Base-by-base conservation (phyloP, 2,888 invertebrate species). In the Lacanobia oleracea region DNA sequence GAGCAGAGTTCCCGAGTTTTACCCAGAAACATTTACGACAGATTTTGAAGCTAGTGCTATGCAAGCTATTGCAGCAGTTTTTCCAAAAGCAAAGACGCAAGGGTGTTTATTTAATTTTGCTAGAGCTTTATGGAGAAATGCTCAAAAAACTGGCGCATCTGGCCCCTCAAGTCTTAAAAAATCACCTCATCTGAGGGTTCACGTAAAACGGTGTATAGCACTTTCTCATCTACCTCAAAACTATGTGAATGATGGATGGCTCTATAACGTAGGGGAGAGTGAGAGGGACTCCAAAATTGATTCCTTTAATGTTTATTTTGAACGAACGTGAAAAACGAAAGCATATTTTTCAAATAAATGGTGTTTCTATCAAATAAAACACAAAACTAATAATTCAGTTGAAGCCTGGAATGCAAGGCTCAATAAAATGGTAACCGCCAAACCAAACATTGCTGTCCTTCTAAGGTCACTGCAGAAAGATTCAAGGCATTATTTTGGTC, bases 401-500 rank as follows among this genome's bases (percentile, higher is more conserved):
- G 63, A 63, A 63, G 16, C 51, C 63, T 51, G 63, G 63, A 51
- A 63, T 51, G 37, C 51, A 63, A 63, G 21, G 51, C 63, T 63
- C 16, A 51, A 40, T 63, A 37, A 63, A 63, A 63, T 63, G 63
- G 50, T 63, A 37, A 37, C 33, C n/a, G 16, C 50, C 7, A 63
- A 63, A 63, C 37, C 21, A 51, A 63, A 63, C 63, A 51, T 37
- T 51, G 50, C 21, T 63, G 63, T 63, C 3, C 63, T 51, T 63
- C 16, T 37, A 51, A 50, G 8, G 48, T 12, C 27, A 61, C 27
- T 27, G 27, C 27, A 27, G 10, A 61, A 48, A 7, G 18, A 56
- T 56, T 23, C 45, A 61, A 16, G 23, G 2, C 43, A 61, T 56
- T 56, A 37, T 57, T 57, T 33, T 57, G 48, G 27, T 33, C 4